Evolutionary conservation across 1,140 invertebrate species (phyloP), one percentile per base, ranked within the genome.

Genomic region (Lysiphlebus fabarum): DNA sequence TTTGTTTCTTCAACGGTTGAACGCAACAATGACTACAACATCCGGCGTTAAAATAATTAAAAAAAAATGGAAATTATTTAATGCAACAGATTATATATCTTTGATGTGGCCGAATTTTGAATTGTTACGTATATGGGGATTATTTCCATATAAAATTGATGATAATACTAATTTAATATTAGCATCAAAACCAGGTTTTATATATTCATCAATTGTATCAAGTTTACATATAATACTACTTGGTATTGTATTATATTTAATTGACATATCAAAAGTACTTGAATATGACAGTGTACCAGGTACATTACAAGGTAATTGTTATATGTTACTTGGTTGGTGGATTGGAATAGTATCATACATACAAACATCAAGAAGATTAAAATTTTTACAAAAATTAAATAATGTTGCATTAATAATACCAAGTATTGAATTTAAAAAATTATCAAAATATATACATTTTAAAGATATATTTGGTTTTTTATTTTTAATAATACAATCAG

Each of bases 401-500:
- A 51, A 58, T 5, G 40, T 65, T 0, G 69, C 73, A 0, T 43
- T 63, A 2, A 65, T 62, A 10, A 14, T 77, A 0, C 64, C 75
- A 0, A 0, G 51, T 0, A 54, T 65, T 11, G 55, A 63, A 0
- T 76, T 70, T 12, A 50, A 58, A 26, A 43, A 53, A 17, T 50
- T 70, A 4, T 63, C 70, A 0, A 69, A 56, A 55, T 50, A 65
- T 4, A 61, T 76, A 9, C 71, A 75, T 3, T 12, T 54, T 0
- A 76, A 77, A 34, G 74, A 79, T 41, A 58, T 74, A 0, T 1
- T 72, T 1, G 67, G 70, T 0, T 71, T 73, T 8, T 1, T 67
- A 0, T 60, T 70, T n/a, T 6, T 79, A 1, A 0, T 67, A 0
- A 9, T 12, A 0, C 62, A 72, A 26, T 0, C 44, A 4, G 51